Percentiles rank a stretch among this genome's conserved stretches.
Conservation (phyloP, 2,888 invertebrate genomes). For the Macaria liturata region DNA sequence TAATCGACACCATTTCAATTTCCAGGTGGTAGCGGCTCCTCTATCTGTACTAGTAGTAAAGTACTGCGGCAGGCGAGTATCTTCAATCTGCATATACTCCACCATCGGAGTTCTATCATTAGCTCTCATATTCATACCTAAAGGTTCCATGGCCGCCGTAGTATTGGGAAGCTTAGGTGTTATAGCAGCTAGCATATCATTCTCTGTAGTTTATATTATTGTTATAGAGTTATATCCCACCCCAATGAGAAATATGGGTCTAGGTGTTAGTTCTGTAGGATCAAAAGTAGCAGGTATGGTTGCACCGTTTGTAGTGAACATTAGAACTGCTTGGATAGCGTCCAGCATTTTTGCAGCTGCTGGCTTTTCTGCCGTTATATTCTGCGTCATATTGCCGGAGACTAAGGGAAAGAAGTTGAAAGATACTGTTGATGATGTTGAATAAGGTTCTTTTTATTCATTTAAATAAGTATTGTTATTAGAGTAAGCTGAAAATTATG, state of each 20-base stretch:
- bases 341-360: conserved; percentile 51
- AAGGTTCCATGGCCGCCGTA: conserved; percentile 42
- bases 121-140: conserved; percentile 42
- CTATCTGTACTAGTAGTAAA: conserved; percentile 46
- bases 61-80: conserved; percentile 44
- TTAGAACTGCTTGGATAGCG: conserved; percentile 53
- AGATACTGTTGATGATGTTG: conserved; percentile 46
- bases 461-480: no score
- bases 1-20: conserved; percentile 18
- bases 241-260: conserved; percentile 58
- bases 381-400: conserved; percentile 54
- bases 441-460: conserved; percentile 2
- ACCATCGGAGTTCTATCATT: conserved; percentile 44
- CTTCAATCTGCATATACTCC: conserved; percentile 36
- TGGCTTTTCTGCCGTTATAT: conserved; percentile 49
- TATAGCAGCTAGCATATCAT: conserved; percentile 36
- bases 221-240: conserved; percentile 62
- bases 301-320: conserved; percentile 55
- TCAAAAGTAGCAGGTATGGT: conserved; percentile 56
- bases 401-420: conserved; percentile 58
- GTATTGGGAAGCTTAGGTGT: conserved; percentile 46
- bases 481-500: no score
- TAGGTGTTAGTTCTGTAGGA: conserved; percentile 49
- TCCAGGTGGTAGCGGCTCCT: conserved; percentile 49
- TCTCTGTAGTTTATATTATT: conserved; percentile 47